phyloP scores from a whole-genome alignment of 1,140 invertebrate genomes.

The Sesamia nonagrioides region DNA sequence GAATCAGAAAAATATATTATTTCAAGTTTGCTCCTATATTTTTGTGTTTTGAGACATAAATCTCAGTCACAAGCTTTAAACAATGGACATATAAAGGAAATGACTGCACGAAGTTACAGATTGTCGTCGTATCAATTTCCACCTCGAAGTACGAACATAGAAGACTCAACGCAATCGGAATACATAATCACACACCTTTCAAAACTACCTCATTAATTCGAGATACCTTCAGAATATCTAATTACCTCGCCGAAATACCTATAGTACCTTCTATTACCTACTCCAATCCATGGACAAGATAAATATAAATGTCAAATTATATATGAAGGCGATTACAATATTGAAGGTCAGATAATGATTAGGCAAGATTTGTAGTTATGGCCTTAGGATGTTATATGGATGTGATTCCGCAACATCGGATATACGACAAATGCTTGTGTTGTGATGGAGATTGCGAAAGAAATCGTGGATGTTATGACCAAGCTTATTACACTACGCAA shows the following conservation, averaged over 20 bases:
- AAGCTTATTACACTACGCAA: conserved; percentile 38
- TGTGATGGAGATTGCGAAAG: conserved; percentile 45
- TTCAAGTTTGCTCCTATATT: no score
- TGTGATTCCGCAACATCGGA: conserved; percentile 31
- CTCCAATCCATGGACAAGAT: neutral
- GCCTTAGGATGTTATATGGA: conserved; percentile 28
- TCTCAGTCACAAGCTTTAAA: no score
- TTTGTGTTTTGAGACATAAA: no score
- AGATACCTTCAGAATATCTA: conserved; percentile 16
- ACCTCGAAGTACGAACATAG: neutral
- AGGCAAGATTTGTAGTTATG: neutral
- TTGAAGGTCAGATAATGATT: conserved; percentile 5
- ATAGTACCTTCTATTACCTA: neutral
- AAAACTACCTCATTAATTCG: conserved; percentile 18
- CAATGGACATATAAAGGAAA: no score
- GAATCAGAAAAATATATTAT: no score
- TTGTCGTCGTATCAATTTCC: neutral
- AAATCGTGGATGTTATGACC: conserved; percentile 32
- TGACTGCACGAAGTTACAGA: no score
- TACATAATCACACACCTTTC: conserved; percentile 15
- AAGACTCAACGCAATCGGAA: conserved; percentile 18
- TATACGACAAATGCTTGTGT: conserved; percentile 12
- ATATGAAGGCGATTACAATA: neutral
- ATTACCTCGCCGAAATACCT: neutral
- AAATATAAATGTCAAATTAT: conserved; percentile 2